A percentile compares a stretch with the other conserved stretches of the same genome.
phyloP scores from a whole-genome alignment of 1,140 invertebrate species.

The Dufourea novaeangliae region DNA sequence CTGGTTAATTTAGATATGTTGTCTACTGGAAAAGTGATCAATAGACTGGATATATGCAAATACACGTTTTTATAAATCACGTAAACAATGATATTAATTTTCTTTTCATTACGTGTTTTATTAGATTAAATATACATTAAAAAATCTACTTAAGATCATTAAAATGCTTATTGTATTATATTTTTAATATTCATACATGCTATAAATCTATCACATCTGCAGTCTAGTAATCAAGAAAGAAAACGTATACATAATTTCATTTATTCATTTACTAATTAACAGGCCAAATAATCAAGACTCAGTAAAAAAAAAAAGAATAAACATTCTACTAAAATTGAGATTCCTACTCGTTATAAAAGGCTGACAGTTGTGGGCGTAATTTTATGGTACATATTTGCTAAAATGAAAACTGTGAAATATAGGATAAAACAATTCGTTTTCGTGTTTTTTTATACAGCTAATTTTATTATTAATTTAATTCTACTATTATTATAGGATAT shows the following conservation, averaged over 20 bases:
- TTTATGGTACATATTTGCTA: slow-evolving; percentile 14
- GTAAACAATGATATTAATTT: no score
- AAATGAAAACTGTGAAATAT: slow-evolving; percentile 10
- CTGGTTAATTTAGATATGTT: neutral
- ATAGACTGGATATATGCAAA: no score
- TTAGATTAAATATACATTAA: no score
- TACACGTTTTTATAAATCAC: no score
- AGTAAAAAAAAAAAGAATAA: neutral
- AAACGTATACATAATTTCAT: neutral
- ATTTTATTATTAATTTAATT: slow-evolving; percentile 17
- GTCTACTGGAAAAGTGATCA: neutral
- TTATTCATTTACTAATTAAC: neutral
- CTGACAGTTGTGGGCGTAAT: slow-evolving; percentile 6
- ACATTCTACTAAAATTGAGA: neutral
- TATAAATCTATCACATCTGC: no score
- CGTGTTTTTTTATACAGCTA: slow-evolving; percentile 24
- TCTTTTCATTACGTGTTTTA: no score
- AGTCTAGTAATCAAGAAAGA: no score
- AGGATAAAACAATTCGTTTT: slow-evolving; percentile 4
- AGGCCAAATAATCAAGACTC: neutral
- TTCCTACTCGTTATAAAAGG: slow-evolving; percentile 14
- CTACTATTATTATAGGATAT: slow-evolving; percentile 4
- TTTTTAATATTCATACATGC: no score
- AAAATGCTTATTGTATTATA: no score
- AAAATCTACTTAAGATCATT: no score